These are phyloP conservation scores for Podocnemis expansa DNA, from an alignment of 2,113 vertebrate genomes.

Conservation along the genomic window DNA sequence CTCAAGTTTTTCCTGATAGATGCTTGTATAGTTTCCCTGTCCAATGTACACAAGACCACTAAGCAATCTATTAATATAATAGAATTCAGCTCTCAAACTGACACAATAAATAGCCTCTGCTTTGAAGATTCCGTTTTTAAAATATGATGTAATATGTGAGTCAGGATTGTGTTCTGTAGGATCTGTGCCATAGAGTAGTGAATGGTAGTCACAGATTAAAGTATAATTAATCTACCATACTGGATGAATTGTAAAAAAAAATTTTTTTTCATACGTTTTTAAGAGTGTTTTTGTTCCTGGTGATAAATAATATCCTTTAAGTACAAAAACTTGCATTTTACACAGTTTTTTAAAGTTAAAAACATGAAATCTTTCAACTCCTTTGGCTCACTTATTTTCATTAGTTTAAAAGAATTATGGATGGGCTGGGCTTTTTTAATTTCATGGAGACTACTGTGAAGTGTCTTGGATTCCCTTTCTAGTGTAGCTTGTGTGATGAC, in stretches of 20 bases:
- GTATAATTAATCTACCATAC: background rate
- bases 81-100: background rate
- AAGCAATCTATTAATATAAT: background rate
- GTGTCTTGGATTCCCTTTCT: background rate
- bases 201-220: background rate
- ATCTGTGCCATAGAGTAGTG: background rate
- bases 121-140: background rate
- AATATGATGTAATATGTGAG: background rate
- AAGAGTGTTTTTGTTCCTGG: background rate
- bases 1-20: background rate
- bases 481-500: background rate
- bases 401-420: accelerated
- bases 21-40: background rate
- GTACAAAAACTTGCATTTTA: background rate
- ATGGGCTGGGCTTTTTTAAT: accelerated
- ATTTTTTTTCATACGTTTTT: background rate
- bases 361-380: background rate
- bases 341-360: background rate
- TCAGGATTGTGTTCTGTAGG: background rate
- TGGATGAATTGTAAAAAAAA: background rate
- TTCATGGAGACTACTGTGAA: accelerated
- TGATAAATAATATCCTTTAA: background rate
- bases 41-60: background rate
- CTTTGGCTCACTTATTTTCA: background rate
- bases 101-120: background rate